Percentiles rank a stretch among this genome's conserved stretches.
Evolutionary conservation across 2,888 invertebrate genomes (phyloP).

Genomic region (Tubulanus polymorphus): DNA sequence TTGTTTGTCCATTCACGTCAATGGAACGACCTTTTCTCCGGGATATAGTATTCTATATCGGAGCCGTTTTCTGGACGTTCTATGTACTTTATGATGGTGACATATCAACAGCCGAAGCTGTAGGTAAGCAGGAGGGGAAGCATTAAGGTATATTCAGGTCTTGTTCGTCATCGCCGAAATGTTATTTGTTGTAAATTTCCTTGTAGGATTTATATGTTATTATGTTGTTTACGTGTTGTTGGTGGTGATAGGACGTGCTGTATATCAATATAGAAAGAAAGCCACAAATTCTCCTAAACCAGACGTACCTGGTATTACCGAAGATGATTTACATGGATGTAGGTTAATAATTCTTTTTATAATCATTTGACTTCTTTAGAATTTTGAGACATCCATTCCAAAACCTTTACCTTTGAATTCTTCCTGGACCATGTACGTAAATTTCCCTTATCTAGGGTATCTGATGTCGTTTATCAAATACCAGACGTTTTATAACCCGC

Average conservation of each 20-base stretch:
- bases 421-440: too few species aligned
- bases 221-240: constrained; percentile 56
- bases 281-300: background rate
- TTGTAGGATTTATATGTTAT: constrained; percentile 52
- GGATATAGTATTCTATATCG: constrained; percentile 58
- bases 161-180: too few species aligned
- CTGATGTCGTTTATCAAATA: too few species aligned
- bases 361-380: too few species aligned
- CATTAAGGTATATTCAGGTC: background rate
- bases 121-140: constrained; percentile 29
- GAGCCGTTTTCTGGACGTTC: constrained; percentile 57
- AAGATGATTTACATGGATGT: too few species aligned
- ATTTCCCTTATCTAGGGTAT: too few species aligned
- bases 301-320: background rate
- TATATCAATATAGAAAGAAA: constrained; percentile 24
- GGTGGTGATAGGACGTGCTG: constrained; percentile 54
- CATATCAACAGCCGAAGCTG: constrained; percentile 57
- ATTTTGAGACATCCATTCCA: too few species aligned
- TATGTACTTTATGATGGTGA: constrained; percentile 55
- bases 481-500: too few species aligned
- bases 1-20: constrained; percentile 58
- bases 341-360: too few species aligned
- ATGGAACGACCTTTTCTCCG: constrained; percentile 58
- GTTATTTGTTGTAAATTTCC: background rate
- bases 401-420: too few species aligned